These are phyloP conservation scores for Platichthys flesus DNA, from an alignment of 2,113 vertebrate genomes.

Conservation along the genomic window DNA sequence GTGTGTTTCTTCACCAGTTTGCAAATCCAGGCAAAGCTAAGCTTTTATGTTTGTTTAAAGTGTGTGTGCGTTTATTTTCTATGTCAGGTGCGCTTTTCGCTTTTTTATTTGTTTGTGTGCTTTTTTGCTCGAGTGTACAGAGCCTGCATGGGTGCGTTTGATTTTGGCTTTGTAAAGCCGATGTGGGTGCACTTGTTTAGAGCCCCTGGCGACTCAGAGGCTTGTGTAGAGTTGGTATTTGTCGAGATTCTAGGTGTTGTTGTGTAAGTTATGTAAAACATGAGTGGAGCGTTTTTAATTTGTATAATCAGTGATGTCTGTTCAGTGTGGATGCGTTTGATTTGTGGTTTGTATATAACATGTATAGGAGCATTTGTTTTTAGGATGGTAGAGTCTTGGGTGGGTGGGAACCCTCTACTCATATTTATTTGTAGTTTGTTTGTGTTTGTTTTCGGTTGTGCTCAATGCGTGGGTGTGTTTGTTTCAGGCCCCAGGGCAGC, in stretches of 20 bases:
- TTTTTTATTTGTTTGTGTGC: no score
- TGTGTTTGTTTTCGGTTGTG: conserved; percentile 2
- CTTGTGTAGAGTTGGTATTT: neutral
- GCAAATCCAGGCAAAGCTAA: no score
- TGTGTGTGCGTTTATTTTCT: no score
- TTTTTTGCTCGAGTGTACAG: neutral
- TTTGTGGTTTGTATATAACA: neutral
- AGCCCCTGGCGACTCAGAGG: no score
- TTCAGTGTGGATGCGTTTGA: neutral
- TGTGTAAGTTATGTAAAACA: neutral
- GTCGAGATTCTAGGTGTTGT: neutral
- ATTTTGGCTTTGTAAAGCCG: neutral
- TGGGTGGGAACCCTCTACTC: neutral
- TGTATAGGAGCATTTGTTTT: neutral
- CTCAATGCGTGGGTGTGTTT: conserved; percentile 53
- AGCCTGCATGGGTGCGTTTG: neutral
- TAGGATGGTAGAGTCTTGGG: neutral
- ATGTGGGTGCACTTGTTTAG: no score
- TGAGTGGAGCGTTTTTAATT: neutral
- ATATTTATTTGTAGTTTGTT: neutral
- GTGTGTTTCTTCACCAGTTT: no score
- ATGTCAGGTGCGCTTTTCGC: no score
- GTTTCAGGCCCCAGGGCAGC: conserved; percentile 81
- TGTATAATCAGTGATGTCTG: neutral
- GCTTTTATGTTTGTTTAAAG: no score